A percentile compares a stretch with the other conserved stretches of the same genome.
Conservation (phyloP, 2,888 invertebrate species). For the Euzophera pinguis region DNA sequence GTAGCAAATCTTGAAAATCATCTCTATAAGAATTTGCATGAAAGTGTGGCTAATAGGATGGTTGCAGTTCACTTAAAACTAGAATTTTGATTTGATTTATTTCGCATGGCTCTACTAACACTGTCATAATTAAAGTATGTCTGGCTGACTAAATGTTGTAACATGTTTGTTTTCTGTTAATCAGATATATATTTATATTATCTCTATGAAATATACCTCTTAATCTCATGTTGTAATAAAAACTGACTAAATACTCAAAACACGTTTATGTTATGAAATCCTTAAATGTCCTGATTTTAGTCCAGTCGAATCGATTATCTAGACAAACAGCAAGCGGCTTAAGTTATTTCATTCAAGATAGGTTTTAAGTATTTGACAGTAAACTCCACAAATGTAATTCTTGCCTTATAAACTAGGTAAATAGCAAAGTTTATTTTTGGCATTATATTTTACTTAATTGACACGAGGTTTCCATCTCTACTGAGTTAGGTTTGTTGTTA, state of each 20-base stretch:
- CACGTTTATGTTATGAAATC: no score
- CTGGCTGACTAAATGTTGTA: background rate
- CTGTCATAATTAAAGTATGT: background rate
- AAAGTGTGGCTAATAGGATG: conserved; percentile 3
- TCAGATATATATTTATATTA: background rate
- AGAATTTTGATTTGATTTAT: background rate
- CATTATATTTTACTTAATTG: conserved; percentile 12
- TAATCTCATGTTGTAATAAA: conserved; percentile 1
- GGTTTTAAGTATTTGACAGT: no score
- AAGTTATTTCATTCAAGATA: no score
- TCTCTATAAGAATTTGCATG: background rate
- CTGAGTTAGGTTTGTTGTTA: background rate
- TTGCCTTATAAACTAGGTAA: conserved; percentile 10
- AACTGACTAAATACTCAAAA: background rate
- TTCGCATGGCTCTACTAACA: conserved; percentile 12
- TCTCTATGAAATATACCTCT: no score
- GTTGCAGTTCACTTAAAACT: conserved; percentile 4
- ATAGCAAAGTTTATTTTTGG: background rate
- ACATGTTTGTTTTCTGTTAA: no score
- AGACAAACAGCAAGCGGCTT: no score
- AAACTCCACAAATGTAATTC: conserved; percentile 1
- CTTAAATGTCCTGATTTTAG: no score
- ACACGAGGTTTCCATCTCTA: conserved; percentile 15
- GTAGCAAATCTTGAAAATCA: background rate
- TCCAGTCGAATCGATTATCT: no score